Evolutionary conservation across 2,113 vertebrate species (phyloP).

Genomic region (Aegithalos caudatus): DNA sequence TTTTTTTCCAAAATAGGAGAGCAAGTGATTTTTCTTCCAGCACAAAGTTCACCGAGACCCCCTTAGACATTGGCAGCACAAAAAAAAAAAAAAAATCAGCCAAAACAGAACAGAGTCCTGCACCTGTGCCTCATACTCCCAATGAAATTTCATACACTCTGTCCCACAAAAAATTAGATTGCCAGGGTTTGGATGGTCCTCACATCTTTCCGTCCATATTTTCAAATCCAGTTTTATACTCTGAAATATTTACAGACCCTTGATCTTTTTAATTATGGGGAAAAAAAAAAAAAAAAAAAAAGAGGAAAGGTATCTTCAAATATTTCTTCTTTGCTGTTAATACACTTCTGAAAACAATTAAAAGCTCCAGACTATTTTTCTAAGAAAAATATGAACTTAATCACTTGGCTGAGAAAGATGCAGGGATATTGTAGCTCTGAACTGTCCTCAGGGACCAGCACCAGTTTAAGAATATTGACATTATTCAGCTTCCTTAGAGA

Average conservation of each 20-base stretch:
- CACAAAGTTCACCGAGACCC: background rate
- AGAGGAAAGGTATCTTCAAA: background rate
- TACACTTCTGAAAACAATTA: background rate
- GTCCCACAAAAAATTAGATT: background rate
- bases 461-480: background rate
- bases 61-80: background rate
- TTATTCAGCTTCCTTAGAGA: background rate
- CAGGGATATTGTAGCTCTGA: background rate
- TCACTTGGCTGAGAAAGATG: background rate
- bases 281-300: too few relatives aligned
- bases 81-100: background rate
- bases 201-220: background rate
- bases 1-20: background rate
- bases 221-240: background rate
- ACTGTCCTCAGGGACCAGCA: background rate
- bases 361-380: background rate
- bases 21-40: background rate
- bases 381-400: background rate
- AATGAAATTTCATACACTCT: background rate
- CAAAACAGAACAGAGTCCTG: background rate
- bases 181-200: background rate
- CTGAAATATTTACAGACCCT: background rate
- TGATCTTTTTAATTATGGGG: background rate
- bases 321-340: background rate
- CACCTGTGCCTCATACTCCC: background rate